These are phyloP conservation scores for Drosophila parabipectinata DNA, from an alignment of 1,140 invertebrate genomes.

Conservation along the genomic window DNA sequence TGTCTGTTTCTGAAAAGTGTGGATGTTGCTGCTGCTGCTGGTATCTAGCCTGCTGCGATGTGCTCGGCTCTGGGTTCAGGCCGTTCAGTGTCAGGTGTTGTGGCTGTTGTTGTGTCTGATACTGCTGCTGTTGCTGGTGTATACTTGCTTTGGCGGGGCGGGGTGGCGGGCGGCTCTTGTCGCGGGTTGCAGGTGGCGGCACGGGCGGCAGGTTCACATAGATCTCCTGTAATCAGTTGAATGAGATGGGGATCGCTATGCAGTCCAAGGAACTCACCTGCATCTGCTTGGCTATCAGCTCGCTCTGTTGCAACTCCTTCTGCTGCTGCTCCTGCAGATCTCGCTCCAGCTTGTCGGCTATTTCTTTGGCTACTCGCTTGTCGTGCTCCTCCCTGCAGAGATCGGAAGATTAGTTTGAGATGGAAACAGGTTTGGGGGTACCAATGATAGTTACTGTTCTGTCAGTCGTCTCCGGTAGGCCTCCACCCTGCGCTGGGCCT, in stretches of 20 bases:
- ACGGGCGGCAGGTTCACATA: slow-evolving; percentile 81
- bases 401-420: slow-evolving; percentile 20
- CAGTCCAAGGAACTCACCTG: slow-evolving; percentile 62
- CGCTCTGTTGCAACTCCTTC: slow-evolving; percentile 85
- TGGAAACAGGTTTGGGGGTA: slow-evolving; percentile 2
- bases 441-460: slow-evolving; percentile 62
- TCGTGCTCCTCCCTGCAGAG: slow-evolving; percentile 89
- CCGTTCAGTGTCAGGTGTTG: slow-evolving; percentile 40
- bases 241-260: background rate
- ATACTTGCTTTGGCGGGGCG: slow-evolving; percentile 82
- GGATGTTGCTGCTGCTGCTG: slow-evolving; percentile 63
- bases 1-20: slow-evolving; percentile 80
- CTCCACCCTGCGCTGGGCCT: slow-evolving; percentile 86
- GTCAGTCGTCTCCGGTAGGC: slow-evolving; percentile 85
- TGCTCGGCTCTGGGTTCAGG: slow-evolving; percentile 59
- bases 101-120: slow-evolving; percentile 46
- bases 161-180: slow-evolving; percentile 69
- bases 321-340: slow-evolving; percentile 85
- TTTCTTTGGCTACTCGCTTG: slow-evolving; percentile 87
- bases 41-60: slow-evolving; percentile 75
- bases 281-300: slow-evolving; percentile 84
- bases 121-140: slow-evolving; percentile 58
- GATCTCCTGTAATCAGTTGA: slow-evolving; percentile 64
- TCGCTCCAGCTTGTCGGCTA: slow-evolving; percentile 88
- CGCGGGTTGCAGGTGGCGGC: slow-evolving; percentile 69